Evolutionary conservation across 2,888 invertebrate genomes (phyloP), one percentile per base, ranked within the genome.

Genomic region (Keiferia lycopersicella): DNA sequence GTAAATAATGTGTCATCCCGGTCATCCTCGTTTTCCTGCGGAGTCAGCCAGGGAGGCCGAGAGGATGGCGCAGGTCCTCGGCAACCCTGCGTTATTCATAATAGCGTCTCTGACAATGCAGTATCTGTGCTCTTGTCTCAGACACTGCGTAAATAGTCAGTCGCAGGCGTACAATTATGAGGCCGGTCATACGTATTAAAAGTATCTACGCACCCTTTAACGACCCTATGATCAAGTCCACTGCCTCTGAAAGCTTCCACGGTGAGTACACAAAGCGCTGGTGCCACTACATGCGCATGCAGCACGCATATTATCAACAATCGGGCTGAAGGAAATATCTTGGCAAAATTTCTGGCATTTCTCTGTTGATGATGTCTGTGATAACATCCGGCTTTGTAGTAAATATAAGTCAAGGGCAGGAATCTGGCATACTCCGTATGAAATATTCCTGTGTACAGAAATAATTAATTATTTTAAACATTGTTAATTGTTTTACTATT

Each of bases 231-330:
- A 64, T 76, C 78, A 2, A 75, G 64, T 34, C 69, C 71, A 11
- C 66, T 67, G 10, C 72, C 73, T 1, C 72, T 67, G 62, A 79
- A 64, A 0, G 76, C 74, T 7, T 71, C 71, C 0, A 77, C 74
- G 0, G 78, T 67, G 11, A 75, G 64, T 0, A 73, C 73, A 18
- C 77, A 75, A n/a, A 80, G 59, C 57, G 71, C 72, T 0, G 81
- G 77, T 20, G 77, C 73, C 0, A 75, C 73, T 6, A 75, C 65
- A 61, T 79, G 77, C 38, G 80, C 78, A 64, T 81, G 80, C 8
- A 74, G 64, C 11, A 69, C 69, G 0, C 73, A 69, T 61, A 77
- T 65, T 14, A 68, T 67, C 41, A 72, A 67, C 61, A 75, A 11
- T 64, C 56, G 65, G 61, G 65, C 63, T 66, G 68, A 22, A 59